Evolutionary conservation across 2,797 vertebrate genomes (phyloP).

Genomic region (Holocentrus rufus): DNA sequence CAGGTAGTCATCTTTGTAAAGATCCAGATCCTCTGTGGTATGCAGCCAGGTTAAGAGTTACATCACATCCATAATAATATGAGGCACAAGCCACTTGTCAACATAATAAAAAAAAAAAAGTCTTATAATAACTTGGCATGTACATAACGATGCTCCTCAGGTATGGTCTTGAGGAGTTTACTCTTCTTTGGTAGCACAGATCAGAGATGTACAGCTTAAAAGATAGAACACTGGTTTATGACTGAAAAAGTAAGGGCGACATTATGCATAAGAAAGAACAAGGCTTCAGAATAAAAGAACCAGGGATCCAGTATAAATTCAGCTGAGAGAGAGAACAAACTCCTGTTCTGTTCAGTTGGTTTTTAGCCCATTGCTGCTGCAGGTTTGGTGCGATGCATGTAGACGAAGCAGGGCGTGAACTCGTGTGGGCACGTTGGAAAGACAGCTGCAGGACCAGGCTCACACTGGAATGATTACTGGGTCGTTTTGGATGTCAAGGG

Average conservation of each 20-base stretch:
- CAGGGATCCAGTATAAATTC: slow-evolving; percentile 12
- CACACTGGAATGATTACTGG: slow-evolving; percentile 28
- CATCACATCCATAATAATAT: slow-evolving; percentile 20
- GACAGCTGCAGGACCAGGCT: slow-evolving; percentile 9
- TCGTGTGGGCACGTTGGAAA: slow-evolving; percentile 6
- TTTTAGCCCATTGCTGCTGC: slow-evolving; percentile 6
- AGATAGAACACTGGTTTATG: slow-evolving; percentile 35
- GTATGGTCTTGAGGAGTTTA: slow-evolving; percentile 14
- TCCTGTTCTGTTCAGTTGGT: background rate
- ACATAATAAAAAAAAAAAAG: slow-evolving; percentile 30
- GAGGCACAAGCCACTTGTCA: slow-evolving; percentile 47
- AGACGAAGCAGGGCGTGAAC: slow-evolving; percentile 13
- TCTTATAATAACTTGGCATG: slow-evolving; percentile 34
- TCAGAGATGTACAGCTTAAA: slow-evolving; percentile 25
- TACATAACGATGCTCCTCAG: slow-evolving; percentile 53
- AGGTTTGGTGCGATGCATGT: background rate
- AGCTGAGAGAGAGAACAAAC: slow-evolving; percentile 19
- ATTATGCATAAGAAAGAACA: background rate
- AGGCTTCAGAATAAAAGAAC: slow-evolving; percentile 10
- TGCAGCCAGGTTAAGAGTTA: slow-evolving; percentile 20
- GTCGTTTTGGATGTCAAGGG: background rate
- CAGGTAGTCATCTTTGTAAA: slow-evolving; percentile 49
- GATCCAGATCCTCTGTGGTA: slow-evolving; percentile 49
- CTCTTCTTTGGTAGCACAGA: slow-evolving; percentile 62
- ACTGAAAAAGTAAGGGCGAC: slow-evolving; percentile 7